Evolutionary conservation across 2,113 vertebrate species (phyloP).

Genomic region (Paedocypris sp.): DNA sequence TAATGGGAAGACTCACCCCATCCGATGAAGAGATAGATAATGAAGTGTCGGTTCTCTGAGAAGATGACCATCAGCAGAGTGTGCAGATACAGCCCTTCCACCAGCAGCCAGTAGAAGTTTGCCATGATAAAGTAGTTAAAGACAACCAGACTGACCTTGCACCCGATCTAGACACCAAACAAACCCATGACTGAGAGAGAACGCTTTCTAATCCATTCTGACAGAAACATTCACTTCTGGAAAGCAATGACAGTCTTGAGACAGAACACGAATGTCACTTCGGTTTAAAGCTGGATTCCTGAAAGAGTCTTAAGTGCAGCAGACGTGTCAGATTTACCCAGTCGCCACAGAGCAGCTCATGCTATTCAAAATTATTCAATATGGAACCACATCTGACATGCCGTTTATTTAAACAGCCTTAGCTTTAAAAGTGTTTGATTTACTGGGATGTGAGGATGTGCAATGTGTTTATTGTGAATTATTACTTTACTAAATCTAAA

Average conservation of each 20-base stretch:
- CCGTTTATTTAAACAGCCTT: too few relatives aligned
- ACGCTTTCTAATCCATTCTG: background rate
- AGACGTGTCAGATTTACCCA: too few relatives aligned
- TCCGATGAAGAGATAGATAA: slow-evolving; percentile 81
- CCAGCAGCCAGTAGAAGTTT: slow-evolving; percentile 97
- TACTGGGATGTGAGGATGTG: too few relatives aligned
- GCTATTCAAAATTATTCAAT: too few relatives aligned
- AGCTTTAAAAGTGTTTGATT: too few relatives aligned
- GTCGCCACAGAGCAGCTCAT: too few relatives aligned
- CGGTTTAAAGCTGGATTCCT: too few relatives aligned
- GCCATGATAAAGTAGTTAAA: slow-evolving; percentile 92
- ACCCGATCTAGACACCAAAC: slow-evolving; percentile 67
- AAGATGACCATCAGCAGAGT: slow-evolving; percentile 78
- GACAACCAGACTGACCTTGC: slow-evolving; percentile 79
- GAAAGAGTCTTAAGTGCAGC: too few relatives aligned
- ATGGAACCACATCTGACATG: too few relatives aligned
- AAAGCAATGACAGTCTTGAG: background rate
- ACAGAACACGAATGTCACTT: too few relatives aligned
- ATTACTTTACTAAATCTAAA: too few relatives aligned
- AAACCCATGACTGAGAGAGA: background rate
- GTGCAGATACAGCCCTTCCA: slow-evolving; percentile 90
- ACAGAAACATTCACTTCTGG: background rate
- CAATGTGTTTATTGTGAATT: too few relatives aligned
- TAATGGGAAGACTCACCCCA: slow-evolving; percentile 50
- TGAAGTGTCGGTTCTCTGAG: slow-evolving; percentile 72